These are phyloP conservation scores for Agonopterix arenella DNA, from an alignment of 2,888 invertebrate genomes.

Conservation along the genomic window DNA sequence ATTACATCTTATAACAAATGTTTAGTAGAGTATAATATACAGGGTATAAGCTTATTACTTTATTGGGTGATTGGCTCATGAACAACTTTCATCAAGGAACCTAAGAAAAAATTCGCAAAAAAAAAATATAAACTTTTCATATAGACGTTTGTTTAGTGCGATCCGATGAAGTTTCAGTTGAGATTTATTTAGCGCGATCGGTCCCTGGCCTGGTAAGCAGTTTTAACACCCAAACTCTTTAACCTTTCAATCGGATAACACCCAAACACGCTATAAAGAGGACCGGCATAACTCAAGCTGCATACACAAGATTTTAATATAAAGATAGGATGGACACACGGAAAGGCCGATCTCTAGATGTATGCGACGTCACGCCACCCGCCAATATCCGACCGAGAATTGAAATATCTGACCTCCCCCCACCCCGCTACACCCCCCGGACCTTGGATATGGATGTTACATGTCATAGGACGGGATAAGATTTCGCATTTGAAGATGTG, in stretches of 20 bases:
- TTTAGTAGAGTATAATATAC: too few relatives aligned
- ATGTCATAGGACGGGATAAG: conserved; percentile 12
- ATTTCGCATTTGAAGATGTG: conserved; percentile 1
- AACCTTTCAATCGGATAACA: conserved; percentile 12
- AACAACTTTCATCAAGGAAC: too few relatives aligned
- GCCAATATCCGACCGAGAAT: conserved; percentile 73
- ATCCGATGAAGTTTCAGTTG: too few relatives aligned
- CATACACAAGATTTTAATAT: conserved; percentile 63
- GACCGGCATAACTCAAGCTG: conserved; percentile 43
- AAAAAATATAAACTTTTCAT: too few relatives aligned
- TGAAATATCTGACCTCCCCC: conserved; percentile 72
- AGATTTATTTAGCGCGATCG: too few relatives aligned
- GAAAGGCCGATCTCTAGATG: conserved; percentile 48
- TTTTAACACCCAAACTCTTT: too few relatives aligned
- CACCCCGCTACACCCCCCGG: not conserved
- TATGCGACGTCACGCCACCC: conserved; percentile 68
- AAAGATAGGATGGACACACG: conserved; percentile 51
- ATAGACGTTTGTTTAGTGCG: too few relatives aligned
- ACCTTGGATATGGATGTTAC: conserved; percentile 4
- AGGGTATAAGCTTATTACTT: too few relatives aligned
- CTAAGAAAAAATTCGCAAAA: too few relatives aligned
- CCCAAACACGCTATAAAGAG: conserved; percentile 28
- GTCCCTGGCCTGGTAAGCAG: too few relatives aligned
- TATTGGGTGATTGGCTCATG: too few relatives aligned
- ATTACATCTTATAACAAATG: too few relatives aligned